phyloP scores from a whole-genome alignment of 2,888 invertebrate species.

The Cabera pusaria region DNA sequence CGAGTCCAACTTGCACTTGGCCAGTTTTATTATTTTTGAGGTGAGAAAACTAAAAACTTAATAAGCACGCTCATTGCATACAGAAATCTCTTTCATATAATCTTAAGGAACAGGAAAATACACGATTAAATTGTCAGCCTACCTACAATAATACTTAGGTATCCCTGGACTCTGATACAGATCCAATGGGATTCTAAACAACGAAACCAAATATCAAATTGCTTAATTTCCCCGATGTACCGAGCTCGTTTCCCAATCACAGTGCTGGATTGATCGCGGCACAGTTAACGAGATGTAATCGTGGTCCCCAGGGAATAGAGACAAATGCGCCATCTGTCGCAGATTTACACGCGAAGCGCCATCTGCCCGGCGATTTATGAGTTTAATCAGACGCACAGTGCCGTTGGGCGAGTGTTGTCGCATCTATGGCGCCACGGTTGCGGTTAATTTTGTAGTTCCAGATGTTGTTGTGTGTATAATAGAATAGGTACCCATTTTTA shows the following conservation, averaged over 20 bases:
- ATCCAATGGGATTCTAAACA: background rate
- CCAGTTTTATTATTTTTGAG: no score
- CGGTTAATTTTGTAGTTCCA: conserved; percentile 6
- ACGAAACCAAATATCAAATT: conserved; percentile 8
- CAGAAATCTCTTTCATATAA: no score
- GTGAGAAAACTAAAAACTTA: no score
- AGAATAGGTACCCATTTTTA: no score
- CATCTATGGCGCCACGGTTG: conserved; percentile 2
- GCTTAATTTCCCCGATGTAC: conserved; percentile 14
- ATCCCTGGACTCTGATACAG: no score
- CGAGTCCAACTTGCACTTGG: no score
- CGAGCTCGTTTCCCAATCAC: conserved; percentile 16
- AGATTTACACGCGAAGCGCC: conserved; percentile 76
- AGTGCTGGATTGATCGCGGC: conserved; percentile 43
- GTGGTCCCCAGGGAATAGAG: conserved; percentile 61
- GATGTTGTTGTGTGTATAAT: no score
- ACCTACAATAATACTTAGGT: no score
- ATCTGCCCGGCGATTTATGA: conserved; percentile 79
- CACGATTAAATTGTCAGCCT: no score
- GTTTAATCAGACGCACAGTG: conserved; percentile 66
- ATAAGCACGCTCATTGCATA: no score
- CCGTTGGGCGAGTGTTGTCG: conserved; percentile 4
- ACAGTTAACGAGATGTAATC: conserved; percentile 55
- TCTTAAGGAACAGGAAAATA: no score
- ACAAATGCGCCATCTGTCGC: conserved; percentile 76